Conservation (phyloP, 64 coral and sea anemone species). For the Actinia tenebrosa region DNA sequence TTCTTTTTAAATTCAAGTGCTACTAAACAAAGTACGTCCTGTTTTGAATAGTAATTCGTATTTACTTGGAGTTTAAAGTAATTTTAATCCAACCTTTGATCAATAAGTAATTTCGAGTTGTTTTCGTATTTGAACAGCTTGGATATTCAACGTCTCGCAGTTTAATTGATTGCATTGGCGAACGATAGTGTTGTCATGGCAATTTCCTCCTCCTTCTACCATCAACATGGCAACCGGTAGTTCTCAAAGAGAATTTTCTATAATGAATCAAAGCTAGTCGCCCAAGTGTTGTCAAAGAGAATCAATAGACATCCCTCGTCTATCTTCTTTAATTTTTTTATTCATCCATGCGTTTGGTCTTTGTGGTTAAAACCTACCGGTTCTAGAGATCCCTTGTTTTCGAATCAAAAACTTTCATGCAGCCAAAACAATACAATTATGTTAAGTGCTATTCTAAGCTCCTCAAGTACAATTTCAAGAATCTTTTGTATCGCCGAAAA, state of each 20-base stretch:
- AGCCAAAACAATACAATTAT: neutral
- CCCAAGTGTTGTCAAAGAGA: neutral
- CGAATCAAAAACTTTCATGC: neutral
- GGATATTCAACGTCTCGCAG: neutral
- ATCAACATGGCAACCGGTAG: neutral
- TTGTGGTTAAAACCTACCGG: neutral
- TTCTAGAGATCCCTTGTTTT: no score
- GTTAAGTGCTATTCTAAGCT: neutral
- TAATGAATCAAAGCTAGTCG: neutral
- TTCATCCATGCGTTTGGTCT: neutral
- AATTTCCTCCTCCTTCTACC: neutral
- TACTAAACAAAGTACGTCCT: neutral
- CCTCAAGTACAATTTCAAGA: neutral
- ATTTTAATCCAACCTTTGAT: constrained; percentile 1
- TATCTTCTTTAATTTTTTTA: neutral
- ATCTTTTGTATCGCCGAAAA: neutral
- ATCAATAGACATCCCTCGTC: neutral
- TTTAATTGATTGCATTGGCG: constrained; percentile 2
- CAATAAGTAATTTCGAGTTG: neutral
- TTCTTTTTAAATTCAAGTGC: neutral
- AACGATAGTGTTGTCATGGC: neutral
- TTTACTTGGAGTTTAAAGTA: neutral
- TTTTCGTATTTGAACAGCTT: constrained; percentile 8
- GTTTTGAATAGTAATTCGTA: neutral
- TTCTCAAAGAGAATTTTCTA: constrained; percentile 5